Evolutionary conservation across 2,113 vertebrate genomes (phyloP), one percentile per base, ranked within the genome.

Genomic region (Etheostoma spectabile): DNA sequence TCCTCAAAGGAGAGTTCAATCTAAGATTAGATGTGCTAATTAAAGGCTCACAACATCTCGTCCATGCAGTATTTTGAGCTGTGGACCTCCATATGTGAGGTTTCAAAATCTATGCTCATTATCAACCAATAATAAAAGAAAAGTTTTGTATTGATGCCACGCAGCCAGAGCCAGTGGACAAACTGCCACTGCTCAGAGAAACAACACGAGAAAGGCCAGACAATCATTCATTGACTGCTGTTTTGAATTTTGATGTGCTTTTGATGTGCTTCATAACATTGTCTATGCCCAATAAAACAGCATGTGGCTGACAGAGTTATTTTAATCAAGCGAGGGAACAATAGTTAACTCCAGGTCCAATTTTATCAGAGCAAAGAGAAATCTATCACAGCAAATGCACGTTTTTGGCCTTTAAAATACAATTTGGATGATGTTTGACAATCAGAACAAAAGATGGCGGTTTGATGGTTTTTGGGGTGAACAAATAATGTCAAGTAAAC

Each of bases 21-120:
- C 79, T 51, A 74, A 90, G 84, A 89, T 84, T 86, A 91, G 81
- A 86, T 11, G 30, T 71, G 56, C 79, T 86, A 91, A 87, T 80
- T 88, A 77, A 79, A 86, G 79, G 18, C 48, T 74, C 46, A 59
- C 56, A 22, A 57, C 59, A n/a, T 55, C 13, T 30, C 33, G 22
- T 35, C 24, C 4, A 15, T 45, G 15, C 51, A 72, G 8, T 60
- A n/a, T 42, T 55, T 48, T 46, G 22, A 65, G 55, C n/a, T 7
- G 1, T 21, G 33, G n/a, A 57, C 14, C 27, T 35, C 3, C 2
- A 8, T 6, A 8, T 15, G 12, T 11, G 13, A 67, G 38, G 11
- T 33, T 51, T 61, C 5, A 46, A 16, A 51, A 66, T 46, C 18
- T 16, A 5, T 33, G 4, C 19, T 59, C 6, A 48, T 21, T 60